A percentile compares a stretch with the other conserved stretches of the same genome.
phyloP scores from a whole-genome alignment of 2,888 invertebrate genomes.

The Leptopterna dolabrata region DNA sequence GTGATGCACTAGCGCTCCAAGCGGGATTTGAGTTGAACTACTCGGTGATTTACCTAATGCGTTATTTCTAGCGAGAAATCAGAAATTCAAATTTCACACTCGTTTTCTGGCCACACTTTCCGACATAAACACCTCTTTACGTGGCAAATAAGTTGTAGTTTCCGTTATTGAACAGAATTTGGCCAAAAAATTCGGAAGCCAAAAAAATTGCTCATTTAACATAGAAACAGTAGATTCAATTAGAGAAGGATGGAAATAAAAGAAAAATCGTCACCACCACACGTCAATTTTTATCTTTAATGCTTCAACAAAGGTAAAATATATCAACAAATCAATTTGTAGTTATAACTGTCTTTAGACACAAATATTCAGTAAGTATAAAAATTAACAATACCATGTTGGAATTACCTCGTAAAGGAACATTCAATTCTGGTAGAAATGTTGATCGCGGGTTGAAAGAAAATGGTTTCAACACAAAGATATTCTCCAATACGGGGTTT shows the following conservation, averaged over 20 bases:
- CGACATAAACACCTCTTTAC: no score
- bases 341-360: slow-evolving; percentile 1
- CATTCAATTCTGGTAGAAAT: neutral
- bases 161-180: no score
- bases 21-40: no score
- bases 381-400: slow-evolving; percentile 32
- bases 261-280: neutral
- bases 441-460: neutral
- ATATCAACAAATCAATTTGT: neutral
- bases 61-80: no score
- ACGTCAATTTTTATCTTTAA: neutral
- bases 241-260: neutral
- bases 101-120: no score
- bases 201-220: no score
- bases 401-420: neutral
- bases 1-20: no score
- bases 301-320: slow-evolving; percentile 33
- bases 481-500: neutral
- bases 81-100: no score
- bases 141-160: no score
- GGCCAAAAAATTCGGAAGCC: no score
- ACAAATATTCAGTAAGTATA: slow-evolving; percentile 28
- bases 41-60: no score
- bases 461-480: neutral
- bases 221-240: no score